Percentiles rank a stretch among this genome's conserved stretches.
phyloP scores from a whole-genome alignment of 1,140 invertebrate genomes.

The Anagrus nilaparvatae region DNA sequence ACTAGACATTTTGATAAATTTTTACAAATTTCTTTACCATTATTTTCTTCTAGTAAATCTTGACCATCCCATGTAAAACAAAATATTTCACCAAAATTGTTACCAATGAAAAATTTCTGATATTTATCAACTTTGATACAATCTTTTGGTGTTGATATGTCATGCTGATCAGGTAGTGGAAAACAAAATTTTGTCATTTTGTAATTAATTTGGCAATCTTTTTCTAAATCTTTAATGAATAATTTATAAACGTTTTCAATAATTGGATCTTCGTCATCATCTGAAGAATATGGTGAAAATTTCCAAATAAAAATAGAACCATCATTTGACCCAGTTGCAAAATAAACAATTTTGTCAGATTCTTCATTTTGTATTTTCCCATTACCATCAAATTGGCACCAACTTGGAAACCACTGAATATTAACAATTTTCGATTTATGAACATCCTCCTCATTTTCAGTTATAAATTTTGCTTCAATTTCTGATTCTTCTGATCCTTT shows the following conservation, averaged over 20 bases:
- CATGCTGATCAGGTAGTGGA: too few species aligned
- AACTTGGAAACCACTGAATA: constrained; percentile 54
- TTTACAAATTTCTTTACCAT: constrained; percentile 39
- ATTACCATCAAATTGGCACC: constrained; percentile 43
- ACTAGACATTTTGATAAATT: constrained; percentile 37
- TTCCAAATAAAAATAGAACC: constrained; percentile 58
- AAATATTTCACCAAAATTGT: constrained; percentile 39
- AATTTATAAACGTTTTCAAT: too few species aligned
- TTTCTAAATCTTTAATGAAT: too few species aligned
- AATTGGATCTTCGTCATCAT: too few species aligned
- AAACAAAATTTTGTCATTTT: too few species aligned
- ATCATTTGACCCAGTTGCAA: constrained; percentile 52
- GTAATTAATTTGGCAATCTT: too few species aligned
- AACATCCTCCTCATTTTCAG: constrained; percentile 44
- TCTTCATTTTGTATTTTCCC: constrained; percentile 38
- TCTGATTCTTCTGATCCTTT: too few species aligned
- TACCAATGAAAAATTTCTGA: constrained; percentile 24
- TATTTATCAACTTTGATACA: constrained; percentile 2
- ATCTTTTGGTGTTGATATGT: too few species aligned
- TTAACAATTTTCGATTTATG: constrained; percentile 47
- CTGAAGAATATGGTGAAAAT: too few species aligned
- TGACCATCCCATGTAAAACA: constrained; percentile 47
- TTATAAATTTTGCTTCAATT: too few species aligned
- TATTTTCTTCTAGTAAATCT: constrained; percentile 42
- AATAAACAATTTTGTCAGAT: constrained; percentile 30